phyloP scores from a whole-genome alignment of 2,888 invertebrate genomes.

The Urechis unicinctus region DNA sequence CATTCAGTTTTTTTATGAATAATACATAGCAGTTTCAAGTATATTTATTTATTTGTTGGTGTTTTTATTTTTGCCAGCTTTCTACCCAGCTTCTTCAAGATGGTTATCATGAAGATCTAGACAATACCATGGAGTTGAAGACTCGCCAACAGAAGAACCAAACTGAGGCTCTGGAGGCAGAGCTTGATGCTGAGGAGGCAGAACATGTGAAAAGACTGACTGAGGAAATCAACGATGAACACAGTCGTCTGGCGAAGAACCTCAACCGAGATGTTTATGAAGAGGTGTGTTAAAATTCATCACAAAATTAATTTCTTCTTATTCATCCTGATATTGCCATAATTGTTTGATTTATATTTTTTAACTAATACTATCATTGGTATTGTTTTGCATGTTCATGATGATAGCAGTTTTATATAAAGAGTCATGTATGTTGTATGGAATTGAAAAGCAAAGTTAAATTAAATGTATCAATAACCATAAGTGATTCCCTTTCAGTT shows the following conservation, averaged over 20 bases:
- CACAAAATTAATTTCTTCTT: too few relatives aligned
- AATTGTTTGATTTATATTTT: too few relatives aligned
- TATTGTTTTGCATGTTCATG: too few relatives aligned
- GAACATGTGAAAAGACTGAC: conserved; percentile 31
- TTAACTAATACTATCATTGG: too few relatives aligned
- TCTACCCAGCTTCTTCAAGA: conserved; percentile 36
- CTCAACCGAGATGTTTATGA: conserved; percentile 24
- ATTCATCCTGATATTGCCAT: too few relatives aligned
- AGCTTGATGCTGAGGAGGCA: conserved; percentile 35
- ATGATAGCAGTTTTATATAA: too few relatives aligned
- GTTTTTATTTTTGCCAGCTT: conserved; percentile 20
- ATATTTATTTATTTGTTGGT: neutral
- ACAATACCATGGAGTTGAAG: conserved; percentile 28
- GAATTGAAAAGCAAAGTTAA: too few relatives aligned
- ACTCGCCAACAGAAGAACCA: conserved; percentile 32
- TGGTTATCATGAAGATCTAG: conserved; percentile 36
- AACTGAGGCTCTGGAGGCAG: conserved; percentile 31
- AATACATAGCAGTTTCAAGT: neutral
- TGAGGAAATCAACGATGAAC: conserved; percentile 31
- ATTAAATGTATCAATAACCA: too few relatives aligned
- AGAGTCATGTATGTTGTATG: too few relatives aligned
- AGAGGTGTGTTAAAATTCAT: conserved; percentile 21
- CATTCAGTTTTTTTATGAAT: neutral
- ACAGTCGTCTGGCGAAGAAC: conserved; percentile 21
- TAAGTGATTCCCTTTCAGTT: too few relatives aligned